Evolutionary conservation across 2,797 vertebrate species (phyloP), one percentile per base, ranked within the genome.

Genomic region (Microctenopoma lineatum): DNA sequence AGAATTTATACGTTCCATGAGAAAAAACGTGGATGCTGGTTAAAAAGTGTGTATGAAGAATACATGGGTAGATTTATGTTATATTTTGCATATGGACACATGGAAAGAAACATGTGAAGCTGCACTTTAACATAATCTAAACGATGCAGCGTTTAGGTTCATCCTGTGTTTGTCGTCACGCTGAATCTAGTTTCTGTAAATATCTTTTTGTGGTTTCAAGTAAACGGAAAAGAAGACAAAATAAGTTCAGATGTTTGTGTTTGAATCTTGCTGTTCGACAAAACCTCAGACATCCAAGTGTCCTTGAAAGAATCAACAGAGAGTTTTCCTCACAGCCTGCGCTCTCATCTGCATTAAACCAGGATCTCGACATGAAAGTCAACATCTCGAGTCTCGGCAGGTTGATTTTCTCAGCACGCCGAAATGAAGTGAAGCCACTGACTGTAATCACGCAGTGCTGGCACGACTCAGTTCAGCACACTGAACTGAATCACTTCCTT

Each of bases 401-500:
- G 29, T 38, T 47, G 70, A 63, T 75, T 74, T 72, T 69, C 63
- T 21, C 44, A 64, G 48, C 47, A 2, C 1, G 44, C 5, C 57
- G 61, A 72, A 53, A 50, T 36, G 53, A 81, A 60, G 44, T 8
- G 41, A 44, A 15, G 1, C 15, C 50, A 12, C 29, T 2, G 53
- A 13, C 29, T 4, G 50, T 62, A 65, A 79, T 51, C 26, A 59
- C 29, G 34, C 47, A 2, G 59, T 12, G 25, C 63, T 47, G 65
- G 57, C 59, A 52, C 73, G 50, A 77, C 44, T 16, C 50, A 8
- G 51, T n/a, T n/a, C 55, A 36, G 46, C 58, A 53, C 25, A 2
- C 44, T 9, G 14, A 52, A 60, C 76, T 69, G 71, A 77, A 75
- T 74, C 44, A 60, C 65, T 74, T 83, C 66, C 59, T 65, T 47